Conservation (phyloP, 1,140 invertebrate genomes). For the Drusus annulatus region DNA sequence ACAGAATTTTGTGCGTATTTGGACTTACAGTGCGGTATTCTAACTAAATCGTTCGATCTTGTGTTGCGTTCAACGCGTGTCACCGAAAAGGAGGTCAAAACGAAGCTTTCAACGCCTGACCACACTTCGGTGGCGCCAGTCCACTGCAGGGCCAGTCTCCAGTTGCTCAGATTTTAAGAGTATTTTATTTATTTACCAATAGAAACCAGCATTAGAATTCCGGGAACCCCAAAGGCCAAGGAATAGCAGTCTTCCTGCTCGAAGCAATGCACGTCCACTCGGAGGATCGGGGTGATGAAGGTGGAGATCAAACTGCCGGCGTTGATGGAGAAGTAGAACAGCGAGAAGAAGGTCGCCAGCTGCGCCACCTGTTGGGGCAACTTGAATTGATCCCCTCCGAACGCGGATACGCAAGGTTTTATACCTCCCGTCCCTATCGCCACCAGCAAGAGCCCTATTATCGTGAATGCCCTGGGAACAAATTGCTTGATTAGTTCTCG, state of each 20-base stretch:
- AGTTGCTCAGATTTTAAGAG: no score
- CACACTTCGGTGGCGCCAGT: no score
- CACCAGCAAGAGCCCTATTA: slow-evolving; percentile 87
- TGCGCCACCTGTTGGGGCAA: slow-evolving; percentile 84
- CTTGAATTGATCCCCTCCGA: slow-evolving; percentile 97
- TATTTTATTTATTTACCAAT: slow-evolving; percentile 73
- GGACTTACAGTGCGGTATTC: no score
- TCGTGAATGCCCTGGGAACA: slow-evolving; percentile 77
- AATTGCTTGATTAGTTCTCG: no score
- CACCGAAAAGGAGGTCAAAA: no score
- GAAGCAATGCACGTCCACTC: slow-evolving; percentile 88
- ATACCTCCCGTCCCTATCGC: slow-evolving; percentile 96
- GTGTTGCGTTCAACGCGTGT: no score
- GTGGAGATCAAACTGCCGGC: slow-evolving; percentile 92
- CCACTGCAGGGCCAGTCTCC: no score
- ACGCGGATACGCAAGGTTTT: slow-evolving; percentile 97
- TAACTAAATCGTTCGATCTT: no score
- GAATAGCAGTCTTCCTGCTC: slow-evolving; percentile 88
- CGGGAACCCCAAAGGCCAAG: slow-evolving; percentile 93
- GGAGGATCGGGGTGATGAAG: slow-evolving; percentile 89
- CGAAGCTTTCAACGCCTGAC: no score
- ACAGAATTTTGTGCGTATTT: no score
- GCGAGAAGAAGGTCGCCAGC: slow-evolving; percentile 89
- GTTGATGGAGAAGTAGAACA: slow-evolving; percentile 96
- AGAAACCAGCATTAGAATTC: slow-evolving; percentile 87